Conservation (phyloP, 2,888 invertebrate species). For the Agrochola lychnidis region DNA sequence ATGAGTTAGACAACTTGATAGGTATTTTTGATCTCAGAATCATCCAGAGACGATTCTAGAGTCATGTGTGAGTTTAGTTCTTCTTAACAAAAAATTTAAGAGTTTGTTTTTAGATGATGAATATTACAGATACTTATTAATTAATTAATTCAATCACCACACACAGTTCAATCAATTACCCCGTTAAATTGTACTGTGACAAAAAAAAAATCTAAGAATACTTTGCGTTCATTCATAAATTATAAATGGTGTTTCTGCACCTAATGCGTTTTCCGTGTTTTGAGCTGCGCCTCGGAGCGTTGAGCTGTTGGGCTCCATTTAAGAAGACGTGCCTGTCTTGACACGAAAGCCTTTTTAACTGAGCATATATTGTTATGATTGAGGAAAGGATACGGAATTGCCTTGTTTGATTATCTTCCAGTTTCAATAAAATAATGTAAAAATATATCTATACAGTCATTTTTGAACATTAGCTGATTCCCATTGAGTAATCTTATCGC, state of each 20-base stretch:
- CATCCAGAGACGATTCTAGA: not conserved
- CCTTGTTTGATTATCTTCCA: not conserved
- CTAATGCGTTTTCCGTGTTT: conserved; percentile 55
- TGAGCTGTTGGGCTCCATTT: conserved; percentile 4
- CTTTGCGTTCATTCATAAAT: conserved; percentile 31
- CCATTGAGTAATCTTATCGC: not conserved
- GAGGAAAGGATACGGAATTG: not conserved
- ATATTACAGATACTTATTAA: too few relatives aligned
- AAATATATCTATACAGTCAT: not conserved
- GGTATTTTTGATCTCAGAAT: not conserved
- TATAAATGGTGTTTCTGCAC: conserved; percentile 20
- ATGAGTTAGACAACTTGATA: not conserved
- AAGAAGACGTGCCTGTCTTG: conserved; percentile 5
- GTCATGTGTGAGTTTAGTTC: too few relatives aligned
- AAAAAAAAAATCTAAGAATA: conserved; percentile 23
- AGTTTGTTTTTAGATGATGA: too few relatives aligned
- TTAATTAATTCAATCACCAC: not conserved
- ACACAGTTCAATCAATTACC: conserved; percentile 4
- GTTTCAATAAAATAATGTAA: not conserved
- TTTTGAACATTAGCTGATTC: not conserved
- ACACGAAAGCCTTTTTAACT: conserved; percentile 8
- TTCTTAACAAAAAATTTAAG: too few relatives aligned
- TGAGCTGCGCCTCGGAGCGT: not conserved
- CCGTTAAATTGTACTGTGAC: not conserved
- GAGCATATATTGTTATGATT: not conserved